Percentiles rank a stretch among this genome's conserved stretches.
Conservation (phyloP, 1,140 invertebrate genomes). For the Meloidogyne chitwoodi region DNA sequence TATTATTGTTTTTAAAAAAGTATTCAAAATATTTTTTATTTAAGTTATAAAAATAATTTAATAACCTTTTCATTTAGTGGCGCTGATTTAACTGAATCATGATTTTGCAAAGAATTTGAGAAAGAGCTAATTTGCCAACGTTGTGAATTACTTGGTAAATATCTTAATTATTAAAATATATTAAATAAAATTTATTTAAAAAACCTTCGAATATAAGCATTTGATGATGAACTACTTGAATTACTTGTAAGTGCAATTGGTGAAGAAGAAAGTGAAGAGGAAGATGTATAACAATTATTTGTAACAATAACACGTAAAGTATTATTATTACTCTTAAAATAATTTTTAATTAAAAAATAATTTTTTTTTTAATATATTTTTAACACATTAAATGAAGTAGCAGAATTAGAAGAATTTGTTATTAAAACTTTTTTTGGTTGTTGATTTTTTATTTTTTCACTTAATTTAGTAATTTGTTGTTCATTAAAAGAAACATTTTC, state of each 20-base stretch:
- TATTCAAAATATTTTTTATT: no score
- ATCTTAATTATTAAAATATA: not conserved
- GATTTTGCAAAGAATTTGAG: conserved; percentile 6
- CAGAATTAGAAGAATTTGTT: not conserved
- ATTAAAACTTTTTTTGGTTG: not conserved
- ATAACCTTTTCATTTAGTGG: not conserved
- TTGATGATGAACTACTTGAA: not conserved
- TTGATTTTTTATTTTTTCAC: not conserved
- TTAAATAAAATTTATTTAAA: not conserved
- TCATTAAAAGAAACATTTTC: not conserved
- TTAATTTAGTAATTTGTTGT: not conserved
- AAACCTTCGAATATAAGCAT: conserved; percentile 3
- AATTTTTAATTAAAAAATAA: not conserved
- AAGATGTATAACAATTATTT: not conserved
- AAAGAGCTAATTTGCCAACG: not conserved
- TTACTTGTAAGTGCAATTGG: conserved; percentile 7
- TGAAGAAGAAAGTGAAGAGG: conserved; percentile 10
- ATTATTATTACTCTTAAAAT: not conserved
- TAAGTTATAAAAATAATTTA: no score
- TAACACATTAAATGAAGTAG: not conserved
- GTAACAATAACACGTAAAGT: not conserved
- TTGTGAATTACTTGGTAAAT: conserved; percentile 13
- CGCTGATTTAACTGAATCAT: conserved; percentile 5
- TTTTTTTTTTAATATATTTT: not conserved
- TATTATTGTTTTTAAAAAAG: no score